Percentiles rank a stretch among this genome's conserved stretches.
Evolutionary conservation across 2,113 vertebrate species (phyloP).

Genomic region (Boulengerochromis microlepis): DNA sequence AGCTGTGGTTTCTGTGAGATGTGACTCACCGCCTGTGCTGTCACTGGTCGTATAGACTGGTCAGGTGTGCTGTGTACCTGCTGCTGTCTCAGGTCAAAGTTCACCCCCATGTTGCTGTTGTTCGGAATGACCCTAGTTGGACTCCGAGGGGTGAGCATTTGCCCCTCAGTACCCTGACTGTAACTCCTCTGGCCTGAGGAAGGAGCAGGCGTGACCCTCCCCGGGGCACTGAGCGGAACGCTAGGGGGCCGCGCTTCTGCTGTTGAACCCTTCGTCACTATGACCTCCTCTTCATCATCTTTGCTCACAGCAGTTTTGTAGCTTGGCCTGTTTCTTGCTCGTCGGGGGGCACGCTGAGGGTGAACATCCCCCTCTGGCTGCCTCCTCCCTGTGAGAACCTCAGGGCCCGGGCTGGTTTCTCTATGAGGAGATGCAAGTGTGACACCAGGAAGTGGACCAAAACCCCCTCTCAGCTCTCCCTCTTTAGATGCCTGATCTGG

Average conservation of each 20-base stretch:
- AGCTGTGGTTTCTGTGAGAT: neutral
- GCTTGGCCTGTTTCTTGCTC: constrained; percentile 27
- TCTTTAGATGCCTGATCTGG: neutral
- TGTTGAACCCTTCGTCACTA: neutral
- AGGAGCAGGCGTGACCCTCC: neutral
- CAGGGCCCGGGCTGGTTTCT: neutral
- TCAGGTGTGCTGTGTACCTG: neutral
- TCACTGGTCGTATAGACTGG: neutral
- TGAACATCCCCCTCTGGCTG: neutral
- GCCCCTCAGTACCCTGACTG: constrained; percentile 48
- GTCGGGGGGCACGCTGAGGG: neutral
- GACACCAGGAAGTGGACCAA: neutral
- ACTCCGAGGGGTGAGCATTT: neutral
- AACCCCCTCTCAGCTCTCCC: neutral
- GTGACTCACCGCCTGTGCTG: neutral
- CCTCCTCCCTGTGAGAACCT: neutral
- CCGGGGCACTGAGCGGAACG: neutral
- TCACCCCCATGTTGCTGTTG: neutral
- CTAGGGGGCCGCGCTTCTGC: neutral
- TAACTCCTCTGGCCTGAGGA: constrained; percentile 48
- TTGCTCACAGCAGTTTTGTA: constrained; percentile 54
- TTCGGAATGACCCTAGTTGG: neutral
- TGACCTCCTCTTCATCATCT: constrained; percentile 16
- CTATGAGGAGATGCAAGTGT: neutral
- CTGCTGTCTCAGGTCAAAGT: neutral